Evolutionary conservation across 2,797 vertebrate genomes (phyloP).

Genomic region (Bradypodion pumilum): DNA sequence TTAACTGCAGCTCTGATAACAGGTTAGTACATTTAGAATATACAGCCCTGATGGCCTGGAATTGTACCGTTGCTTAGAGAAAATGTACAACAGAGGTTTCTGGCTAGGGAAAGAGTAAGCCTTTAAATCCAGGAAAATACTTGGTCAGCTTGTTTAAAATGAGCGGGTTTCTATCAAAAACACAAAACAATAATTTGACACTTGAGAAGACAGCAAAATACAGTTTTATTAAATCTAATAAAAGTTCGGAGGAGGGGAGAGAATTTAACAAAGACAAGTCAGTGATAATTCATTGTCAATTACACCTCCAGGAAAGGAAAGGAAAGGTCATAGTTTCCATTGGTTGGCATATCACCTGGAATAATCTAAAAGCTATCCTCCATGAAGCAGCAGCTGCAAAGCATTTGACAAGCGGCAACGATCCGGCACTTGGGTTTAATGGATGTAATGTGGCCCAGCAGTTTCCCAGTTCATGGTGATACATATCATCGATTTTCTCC

Average conservation of each 20-base stretch:
- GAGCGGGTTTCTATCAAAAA: not conserved
- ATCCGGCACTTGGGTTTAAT: not conserved
- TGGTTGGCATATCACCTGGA: conserved; percentile 38
- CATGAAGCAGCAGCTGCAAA: conserved; percentile 9
- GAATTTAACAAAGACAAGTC: not conserved
- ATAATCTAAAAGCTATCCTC: conserved; percentile 16
- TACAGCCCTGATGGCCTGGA: conserved; percentile 54
- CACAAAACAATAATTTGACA: not conserved
- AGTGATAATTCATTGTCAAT: conserved; percentile 26
- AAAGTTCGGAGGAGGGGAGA: not conserved
- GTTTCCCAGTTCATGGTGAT: conserved; percentile 46
- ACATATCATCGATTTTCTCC: conserved; percentile 68
- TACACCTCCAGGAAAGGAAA: conserved; percentile 30
- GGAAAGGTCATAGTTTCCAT: conserved; percentile 33
- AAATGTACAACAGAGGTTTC: conserved; percentile 57
- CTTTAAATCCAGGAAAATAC: conserved; percentile 16
- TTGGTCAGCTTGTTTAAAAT: not conserved
- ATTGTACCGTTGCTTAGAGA: conserved; percentile 54
- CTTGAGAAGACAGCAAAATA: not conserved
- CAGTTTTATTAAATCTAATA: not conserved
- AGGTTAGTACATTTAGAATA: conserved; percentile 53
- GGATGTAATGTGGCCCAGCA: conserved; percentile 36
- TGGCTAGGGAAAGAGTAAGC: conserved; percentile 36
- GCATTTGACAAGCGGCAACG: not conserved
- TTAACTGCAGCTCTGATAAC: conserved; percentile 44